These are phyloP conservation scores for Heliconius ethilla DNA, from an alignment of 2,888 invertebrate genomes.

Conservation along the genomic window DNA sequence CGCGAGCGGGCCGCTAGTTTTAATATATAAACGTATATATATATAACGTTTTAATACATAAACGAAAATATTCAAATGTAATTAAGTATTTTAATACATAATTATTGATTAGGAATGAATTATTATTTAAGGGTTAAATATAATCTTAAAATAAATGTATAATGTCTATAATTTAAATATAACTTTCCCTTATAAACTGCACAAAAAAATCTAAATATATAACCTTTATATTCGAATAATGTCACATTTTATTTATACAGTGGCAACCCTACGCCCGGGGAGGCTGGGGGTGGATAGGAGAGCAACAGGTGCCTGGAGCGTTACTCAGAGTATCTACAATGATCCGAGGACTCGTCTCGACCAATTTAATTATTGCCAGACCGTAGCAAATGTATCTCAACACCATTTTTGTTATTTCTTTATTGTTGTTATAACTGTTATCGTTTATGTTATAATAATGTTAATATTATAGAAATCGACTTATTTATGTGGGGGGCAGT, in stretches of 20 bases:
- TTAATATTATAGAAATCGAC: no score
- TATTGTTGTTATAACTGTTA: conserved; percentile 23
- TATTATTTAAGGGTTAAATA: not conserved
- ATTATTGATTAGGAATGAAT: not conserved
- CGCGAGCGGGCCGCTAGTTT: no score
- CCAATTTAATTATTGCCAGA: conserved; percentile 44
- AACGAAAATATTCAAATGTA: no score
- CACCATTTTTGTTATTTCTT: conserved; percentile 43
- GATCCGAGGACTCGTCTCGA: conserved; percentile 41
- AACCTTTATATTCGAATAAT: not conserved
- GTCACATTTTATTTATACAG: not conserved
- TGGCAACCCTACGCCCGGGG: conserved; percentile 20
- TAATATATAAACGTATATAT: no score
- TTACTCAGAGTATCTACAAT: conserved; percentile 40
- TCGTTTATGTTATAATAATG: not conserved
- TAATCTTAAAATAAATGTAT: not conserved
- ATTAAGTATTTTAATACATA: no score
- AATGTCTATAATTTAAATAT: not conserved
- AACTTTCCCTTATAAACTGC: not conserved
- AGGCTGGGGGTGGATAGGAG: conserved; percentile 24
- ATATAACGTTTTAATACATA: no score
- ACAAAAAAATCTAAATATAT: not conserved
- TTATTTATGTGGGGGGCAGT: no score
- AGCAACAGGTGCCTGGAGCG: conserved; percentile 45
- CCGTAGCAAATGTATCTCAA: conserved; percentile 27